Evolutionary conservation across 1,140 invertebrate species (phyloP), one percentile per base, ranked within the genome.

Genomic region (Lepidurus arcticus): DNA sequence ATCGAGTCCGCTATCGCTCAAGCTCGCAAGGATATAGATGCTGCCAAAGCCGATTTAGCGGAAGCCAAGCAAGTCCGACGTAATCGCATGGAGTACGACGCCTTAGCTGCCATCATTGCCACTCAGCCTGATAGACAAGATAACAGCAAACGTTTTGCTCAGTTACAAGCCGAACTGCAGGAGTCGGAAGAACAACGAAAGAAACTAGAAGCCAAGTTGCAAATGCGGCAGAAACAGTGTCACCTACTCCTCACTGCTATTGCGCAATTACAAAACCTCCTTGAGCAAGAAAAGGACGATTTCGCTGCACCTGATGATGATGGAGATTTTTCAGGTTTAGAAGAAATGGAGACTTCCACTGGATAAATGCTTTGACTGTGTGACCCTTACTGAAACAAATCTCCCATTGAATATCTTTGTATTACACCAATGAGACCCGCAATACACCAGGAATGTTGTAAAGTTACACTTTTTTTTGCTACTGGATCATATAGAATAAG

Each of bases 51-150:
- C 7, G 90, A 94, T 79, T 85, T 96, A 21, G 88, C 91, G 76
- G 88, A 93, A 81, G 93, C 93, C 1, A 95, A 94, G 84, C 90
- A 90, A 82, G 85, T 88, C 24, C 88, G 95, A 2, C 94, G 94
- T 84, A 96, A 98, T 84, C 89, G 93, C 81, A 91, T 94, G 86
- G 95, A 97, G 83, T 98, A 97, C 86, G 95, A 98, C 88, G 90
- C 95, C 7, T 82, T 98, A 42, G 95, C 95, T 0, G 93, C 94
- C 85, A 89, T 96, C 4, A 97, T 98, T 80, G 91, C 92, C 81
- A 90, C 93, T 82, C 93, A 97, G 82, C 95, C 96, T 0, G 94
- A 96, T 83, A 88, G 95, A 83, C 91, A 92, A 83, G 90, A 93
- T 80, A 96, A 65, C 13, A 65, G 53, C 53, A 65, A n/a, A 11